These are phyloP conservation scores for Chroicocephalus ridibundus DNA, from an alignment of 2,113 vertebrate genomes.

Conservation along the genomic window DNA sequence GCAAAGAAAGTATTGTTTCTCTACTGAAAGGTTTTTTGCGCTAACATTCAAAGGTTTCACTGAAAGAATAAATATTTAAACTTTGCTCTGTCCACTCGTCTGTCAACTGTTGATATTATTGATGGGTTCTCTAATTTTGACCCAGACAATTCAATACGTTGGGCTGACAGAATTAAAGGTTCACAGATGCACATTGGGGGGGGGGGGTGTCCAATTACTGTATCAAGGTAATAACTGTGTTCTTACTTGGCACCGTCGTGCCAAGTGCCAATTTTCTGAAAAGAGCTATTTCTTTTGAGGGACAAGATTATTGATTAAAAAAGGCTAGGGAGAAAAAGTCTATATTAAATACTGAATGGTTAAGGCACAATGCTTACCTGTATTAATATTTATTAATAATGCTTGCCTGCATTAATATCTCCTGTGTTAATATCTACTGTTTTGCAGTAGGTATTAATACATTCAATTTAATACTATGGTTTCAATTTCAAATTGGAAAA, in stretches of 20 bases:
- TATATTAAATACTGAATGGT: background rate
- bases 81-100: background rate
- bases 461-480: background rate
- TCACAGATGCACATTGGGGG: background rate
- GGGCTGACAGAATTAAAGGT: background rate
- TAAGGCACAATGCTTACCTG: background rate
- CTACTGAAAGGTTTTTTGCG: background rate
- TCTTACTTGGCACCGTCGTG: background rate
- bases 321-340: background rate
- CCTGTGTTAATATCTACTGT: background rate
- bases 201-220: background rate
- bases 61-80: conserved; percentile 33
- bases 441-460: background rate
- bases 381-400: background rate
- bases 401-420: background rate
- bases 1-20: background rate
- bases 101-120: background rate
- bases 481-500: background rate
- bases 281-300: background rate
- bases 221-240: background rate
- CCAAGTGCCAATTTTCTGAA: background rate
- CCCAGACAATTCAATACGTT: background rate
- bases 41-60: background rate
- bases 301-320: background rate
- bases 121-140: conserved; percentile 11